These are phyloP conservation scores for Blomia tropicalis DNA, from an alignment of 2,888 invertebrate genomes.

Conservation along the genomic window DNA sequence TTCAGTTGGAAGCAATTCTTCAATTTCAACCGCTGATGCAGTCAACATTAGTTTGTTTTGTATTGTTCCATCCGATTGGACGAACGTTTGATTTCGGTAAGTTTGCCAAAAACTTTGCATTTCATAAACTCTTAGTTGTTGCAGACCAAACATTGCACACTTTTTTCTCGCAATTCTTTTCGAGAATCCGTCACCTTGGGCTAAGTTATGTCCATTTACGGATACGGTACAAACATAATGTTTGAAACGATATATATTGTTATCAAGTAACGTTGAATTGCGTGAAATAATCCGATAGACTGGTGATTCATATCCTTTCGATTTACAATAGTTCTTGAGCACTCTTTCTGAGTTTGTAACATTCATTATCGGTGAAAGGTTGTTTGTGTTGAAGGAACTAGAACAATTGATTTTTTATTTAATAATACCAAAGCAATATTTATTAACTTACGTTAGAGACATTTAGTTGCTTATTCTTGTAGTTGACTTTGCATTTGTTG, in stretches of 20 bases:
- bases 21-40: background rate
- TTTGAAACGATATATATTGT: background rate
- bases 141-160: conserved; percentile 7
- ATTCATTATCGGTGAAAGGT: conserved; percentile 8
- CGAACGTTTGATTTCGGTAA: background rate
- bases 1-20: background rate
- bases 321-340: conserved; percentile 1
- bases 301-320: conserved; percentile 11
- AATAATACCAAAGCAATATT: too few species aligned
- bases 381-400: too few species aligned
- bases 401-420: too few species aligned
- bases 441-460: too few species aligned
- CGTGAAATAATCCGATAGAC: background rate
- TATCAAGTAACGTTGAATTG: background rate
- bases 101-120: background rate
- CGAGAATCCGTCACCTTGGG: conserved; percentile 7
- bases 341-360: background rate
- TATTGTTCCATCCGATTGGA: background rate
- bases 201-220: conserved; percentile 38
- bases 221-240: conserved; percentile 31
- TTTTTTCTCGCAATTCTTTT: conserved; percentile 16
- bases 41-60: background rate
- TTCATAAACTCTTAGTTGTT: background rate
- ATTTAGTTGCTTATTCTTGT: too few species aligned
- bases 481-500: too few species aligned